Base-by-base conservation (phyloP, 64 coral and sea anemone species). In the Dendrophyllia cribrosa region DNA sequence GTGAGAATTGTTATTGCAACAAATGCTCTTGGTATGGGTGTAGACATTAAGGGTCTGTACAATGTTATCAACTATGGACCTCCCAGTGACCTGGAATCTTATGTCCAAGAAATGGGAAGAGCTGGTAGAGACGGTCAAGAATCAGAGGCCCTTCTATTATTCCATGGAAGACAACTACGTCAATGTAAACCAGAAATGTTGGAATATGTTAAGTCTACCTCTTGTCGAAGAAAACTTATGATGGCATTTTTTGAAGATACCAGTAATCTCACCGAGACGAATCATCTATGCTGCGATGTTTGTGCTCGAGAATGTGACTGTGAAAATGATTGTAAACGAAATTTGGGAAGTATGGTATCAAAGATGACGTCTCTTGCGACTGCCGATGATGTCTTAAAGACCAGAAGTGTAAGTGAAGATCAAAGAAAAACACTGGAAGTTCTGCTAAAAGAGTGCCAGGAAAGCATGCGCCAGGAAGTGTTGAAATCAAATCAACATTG, bases 51-150 rank as follows among this genome's bases (percentile, higher is more conserved):
- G 25, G 60, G 59, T 5, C 9, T 87, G 13, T 22, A 86, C 43
- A 3, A 65, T 3, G 50, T 93, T 25, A 61, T 92, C 9, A 85
- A 77, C 47, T 92, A 86, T 87, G 73, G 72, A 24, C 72, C 72
- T 51, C 91, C 91, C 14, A 66, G 5, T 49, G 9, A 62, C 51
- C 19, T 78, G 9, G 79, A 92, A 53, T 74, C 70, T n/a, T 92
- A 86, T 72, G 16, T 83, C 9, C 90, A 86, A 74, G 90, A 22
- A 25, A 64, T 92, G 19, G 82, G 90, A 20, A 71, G 80, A 63
- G 90, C 56, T 7, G 90, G 90, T 20, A 65, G 90, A 62, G 90
- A 92, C 86, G 90, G 90, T 19, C 2, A 25, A 56, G 7, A 79
- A 3, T 71, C 76, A 1, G 55, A 82, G 20, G 89, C 89, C 6